Conservation (phyloP, 2,888 invertebrate genomes). For the Plagodis pulveraria region DNA sequence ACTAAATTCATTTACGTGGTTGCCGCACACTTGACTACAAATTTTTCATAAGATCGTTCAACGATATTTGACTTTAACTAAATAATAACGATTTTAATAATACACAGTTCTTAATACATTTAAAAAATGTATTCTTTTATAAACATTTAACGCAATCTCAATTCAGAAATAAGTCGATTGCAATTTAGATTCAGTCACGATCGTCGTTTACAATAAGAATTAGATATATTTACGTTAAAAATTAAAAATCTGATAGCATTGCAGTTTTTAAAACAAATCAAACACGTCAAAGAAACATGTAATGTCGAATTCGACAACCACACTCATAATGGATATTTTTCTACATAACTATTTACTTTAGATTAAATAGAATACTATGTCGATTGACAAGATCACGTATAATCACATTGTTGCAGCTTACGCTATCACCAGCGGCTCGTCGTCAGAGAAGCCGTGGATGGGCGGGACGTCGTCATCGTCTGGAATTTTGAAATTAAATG, state of each 20-base stretch:
- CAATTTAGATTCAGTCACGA: no score
- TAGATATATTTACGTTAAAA: no score
- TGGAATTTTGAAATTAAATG: constrained; percentile 77
- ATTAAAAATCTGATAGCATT: no score
- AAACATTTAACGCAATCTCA: no score
- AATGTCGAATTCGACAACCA: constrained; percentile 19
- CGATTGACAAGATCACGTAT: constrained; percentile 67
- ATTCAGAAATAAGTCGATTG: no score
- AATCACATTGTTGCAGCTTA: constrained; percentile 76
- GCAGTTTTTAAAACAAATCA: not conserved
- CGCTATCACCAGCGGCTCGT: constrained; percentile 96
- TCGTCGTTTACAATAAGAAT: no score
- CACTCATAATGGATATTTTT: constrained; percentile 15
- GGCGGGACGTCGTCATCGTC: constrained; percentile 95
- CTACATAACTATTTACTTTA: not conserved
- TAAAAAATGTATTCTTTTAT: no score
- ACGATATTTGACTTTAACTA: constrained; percentile 1
- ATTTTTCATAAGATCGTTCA: constrained; percentile 15
- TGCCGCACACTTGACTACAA: constrained; percentile 16
- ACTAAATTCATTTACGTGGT: constrained; percentile 28
- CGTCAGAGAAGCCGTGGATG: constrained; percentile 96
- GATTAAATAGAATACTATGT: constrained; percentile 59
- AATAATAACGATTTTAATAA: not conserved
- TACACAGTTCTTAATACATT: no score
- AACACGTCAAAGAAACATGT: not conserved